Evolutionary conservation across 2,797 vertebrate genomes (phyloP).

Genomic region (Bucorvus abyssinicus): DNA sequence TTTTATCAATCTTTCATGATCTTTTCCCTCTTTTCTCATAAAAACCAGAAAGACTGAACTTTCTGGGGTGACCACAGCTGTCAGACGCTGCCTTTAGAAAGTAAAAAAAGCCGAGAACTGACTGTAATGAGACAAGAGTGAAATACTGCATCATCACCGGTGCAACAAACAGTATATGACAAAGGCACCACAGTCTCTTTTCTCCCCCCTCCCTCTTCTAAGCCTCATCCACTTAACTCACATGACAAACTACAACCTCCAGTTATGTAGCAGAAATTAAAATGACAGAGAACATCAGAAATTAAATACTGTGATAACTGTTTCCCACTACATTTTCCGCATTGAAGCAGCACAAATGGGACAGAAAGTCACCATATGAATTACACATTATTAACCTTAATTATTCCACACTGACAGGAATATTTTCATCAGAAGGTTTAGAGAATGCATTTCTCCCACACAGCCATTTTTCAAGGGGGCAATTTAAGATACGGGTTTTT

Average conservation of each 20-base stretch:
- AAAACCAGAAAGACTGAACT: not conserved
- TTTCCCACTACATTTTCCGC: fast-evolving
- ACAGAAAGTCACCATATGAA: not conserved
- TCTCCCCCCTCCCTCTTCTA: not conserved
- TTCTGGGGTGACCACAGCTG: not conserved
- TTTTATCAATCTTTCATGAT: not conserved
- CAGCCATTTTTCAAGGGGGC: not conserved
- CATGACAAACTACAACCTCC: not conserved
- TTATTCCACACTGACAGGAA: not conserved
- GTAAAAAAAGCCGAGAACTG: not conserved
- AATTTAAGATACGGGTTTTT: not conserved
- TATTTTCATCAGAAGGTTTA: not conserved
- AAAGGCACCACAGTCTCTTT: not conserved
- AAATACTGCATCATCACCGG: not conserved
- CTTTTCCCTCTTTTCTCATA: not conserved
- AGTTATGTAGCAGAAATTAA: not conserved
- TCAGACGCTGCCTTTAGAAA: not conserved
- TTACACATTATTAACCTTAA: not conserved
- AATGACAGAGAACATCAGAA: not conserved
- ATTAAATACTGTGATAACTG: not conserved
- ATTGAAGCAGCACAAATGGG: not conserved
- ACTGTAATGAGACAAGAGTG: fast-evolving
- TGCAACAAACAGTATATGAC: not conserved
- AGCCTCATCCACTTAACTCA: not conserved
- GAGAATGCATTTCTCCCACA: not conserved